These are phyloP conservation scores for Recurvirostra avosetta DNA, from an alignment of 2,113 vertebrate genomes.

Conservation along the genomic window DNA sequence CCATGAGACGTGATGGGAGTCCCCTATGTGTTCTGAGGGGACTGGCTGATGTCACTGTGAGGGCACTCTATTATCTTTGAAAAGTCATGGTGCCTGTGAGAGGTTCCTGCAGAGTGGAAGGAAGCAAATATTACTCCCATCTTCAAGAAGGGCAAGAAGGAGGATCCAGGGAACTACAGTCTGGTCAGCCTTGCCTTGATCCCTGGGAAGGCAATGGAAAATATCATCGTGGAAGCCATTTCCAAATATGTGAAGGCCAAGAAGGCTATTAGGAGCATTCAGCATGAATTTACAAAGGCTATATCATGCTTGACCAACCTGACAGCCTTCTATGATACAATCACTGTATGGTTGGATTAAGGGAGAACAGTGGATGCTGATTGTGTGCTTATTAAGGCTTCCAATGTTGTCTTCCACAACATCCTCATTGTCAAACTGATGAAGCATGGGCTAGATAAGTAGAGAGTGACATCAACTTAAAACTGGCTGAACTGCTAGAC, in stretches of 20 bases:
- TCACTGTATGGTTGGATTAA: background rate
- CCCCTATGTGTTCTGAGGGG: background rate
- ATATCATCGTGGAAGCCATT: background rate
- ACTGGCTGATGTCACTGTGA: background rate
- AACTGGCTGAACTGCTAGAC: background rate
- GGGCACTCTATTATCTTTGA: background rate
- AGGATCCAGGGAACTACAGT: background rate
- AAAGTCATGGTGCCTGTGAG: fast-evolving
- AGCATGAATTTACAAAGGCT: background rate
- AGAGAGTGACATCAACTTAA: background rate
- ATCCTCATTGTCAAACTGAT: background rate
- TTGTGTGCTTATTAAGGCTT: background rate
- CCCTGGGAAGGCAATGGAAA: background rate
- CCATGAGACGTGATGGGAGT: background rate
- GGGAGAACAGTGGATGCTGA: background rate
- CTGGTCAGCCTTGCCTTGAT: background rate
- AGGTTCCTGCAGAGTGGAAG: background rate
- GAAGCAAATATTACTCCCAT: background rate
- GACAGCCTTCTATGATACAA: background rate
- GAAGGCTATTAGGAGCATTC: background rate
- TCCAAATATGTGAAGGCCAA: background rate
- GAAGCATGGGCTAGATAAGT: background rate
- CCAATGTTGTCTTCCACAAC: background rate
- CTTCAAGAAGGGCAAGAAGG: background rate
- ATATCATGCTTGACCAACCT: background rate